A percentile compares a stretch with the other conserved stretches of the same genome.
These are phyloP conservation scores for Rhopalosiphum nymphaeae DNA, from an alignment of 2,888 invertebrate species.

Conservation along the genomic window DNA sequence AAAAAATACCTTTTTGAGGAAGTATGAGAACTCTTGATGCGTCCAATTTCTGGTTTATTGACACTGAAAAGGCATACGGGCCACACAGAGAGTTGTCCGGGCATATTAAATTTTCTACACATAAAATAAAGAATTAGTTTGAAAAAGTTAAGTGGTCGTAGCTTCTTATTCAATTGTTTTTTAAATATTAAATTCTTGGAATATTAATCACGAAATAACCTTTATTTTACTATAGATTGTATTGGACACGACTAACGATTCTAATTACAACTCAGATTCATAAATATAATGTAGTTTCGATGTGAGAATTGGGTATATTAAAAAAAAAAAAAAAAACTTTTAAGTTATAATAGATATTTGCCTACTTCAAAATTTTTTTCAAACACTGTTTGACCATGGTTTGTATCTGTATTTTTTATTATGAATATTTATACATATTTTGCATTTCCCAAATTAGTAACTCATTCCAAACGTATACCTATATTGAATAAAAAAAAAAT, in stretches of 20 bases:
- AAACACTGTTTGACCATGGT: conserved; percentile 43
- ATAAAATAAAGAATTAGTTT: conserved; percentile 54
- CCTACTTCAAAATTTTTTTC: conserved; percentile 52
- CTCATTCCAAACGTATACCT: conserved; percentile 40
- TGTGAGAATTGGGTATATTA: not conserved
- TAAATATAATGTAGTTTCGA: not conserved
- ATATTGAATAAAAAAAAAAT: conserved; percentile 26
- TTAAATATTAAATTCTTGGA: not conserved
- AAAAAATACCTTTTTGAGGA: conserved; percentile 56
- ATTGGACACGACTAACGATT: not conserved
- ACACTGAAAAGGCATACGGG: conserved; percentile 54
- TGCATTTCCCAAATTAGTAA: conserved; percentile 11
- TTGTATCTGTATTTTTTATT: conserved; percentile 2
- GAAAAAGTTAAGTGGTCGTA: conserved; percentile 11
- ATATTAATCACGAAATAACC: not conserved
- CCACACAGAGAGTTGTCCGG: conserved; percentile 56
- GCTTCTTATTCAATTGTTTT: not conserved
- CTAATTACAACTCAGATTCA: not conserved
- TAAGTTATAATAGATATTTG: not conserved
- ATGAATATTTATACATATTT: not conserved
- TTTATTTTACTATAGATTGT: not conserved
- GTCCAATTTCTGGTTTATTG: conserved; percentile 54
- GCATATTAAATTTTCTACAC: conserved; percentile 55
- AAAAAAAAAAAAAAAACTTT: conserved; percentile 35
- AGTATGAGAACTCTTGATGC: conserved; percentile 44